These are phyloP conservation scores for Troilus luridus DNA, from an alignment of 2,888 invertebrate genomes.

Conservation along the genomic window DNA sequence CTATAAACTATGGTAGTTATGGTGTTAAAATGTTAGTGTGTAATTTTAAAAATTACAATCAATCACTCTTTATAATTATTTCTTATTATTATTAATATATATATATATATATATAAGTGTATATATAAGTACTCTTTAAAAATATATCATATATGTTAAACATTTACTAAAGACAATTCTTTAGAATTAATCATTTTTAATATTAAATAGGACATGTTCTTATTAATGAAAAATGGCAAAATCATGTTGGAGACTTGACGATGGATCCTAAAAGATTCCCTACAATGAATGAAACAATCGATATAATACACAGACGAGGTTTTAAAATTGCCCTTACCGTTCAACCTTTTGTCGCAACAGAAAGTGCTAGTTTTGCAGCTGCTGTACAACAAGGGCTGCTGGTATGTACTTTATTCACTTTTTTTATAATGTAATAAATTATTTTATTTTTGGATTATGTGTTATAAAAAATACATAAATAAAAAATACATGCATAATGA, in stretches of 20 bases:
- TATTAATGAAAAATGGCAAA: slow-evolving; percentile 70
- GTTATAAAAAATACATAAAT: no score
- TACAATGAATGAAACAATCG: slow-evolving; percentile 82
- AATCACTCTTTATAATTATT: no score
- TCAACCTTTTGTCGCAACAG: slow-evolving; percentile 91
- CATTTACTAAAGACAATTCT: background rate
- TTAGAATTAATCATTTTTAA: background rate
- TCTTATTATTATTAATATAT: no score
- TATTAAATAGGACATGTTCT: slow-evolving; percentile 68
- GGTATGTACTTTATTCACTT: slow-evolving; percentile 68
- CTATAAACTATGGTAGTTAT: no score
- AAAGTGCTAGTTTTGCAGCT: slow-evolving; percentile 85
- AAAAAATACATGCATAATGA: no score
- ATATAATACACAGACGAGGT: slow-evolving; percentile 85
- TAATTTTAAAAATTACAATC: no score
- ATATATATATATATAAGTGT: no score
- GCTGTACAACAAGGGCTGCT: slow-evolving; percentile 82
- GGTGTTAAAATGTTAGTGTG: no score
- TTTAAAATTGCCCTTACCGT: slow-evolving; percentile 91
- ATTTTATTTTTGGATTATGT: background rate
- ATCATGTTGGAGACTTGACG: slow-evolving; percentile 79
- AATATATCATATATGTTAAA: no score
- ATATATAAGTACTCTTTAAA: no score
- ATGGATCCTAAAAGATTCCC: slow-evolving; percentile 86
- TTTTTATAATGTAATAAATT: background rate